Percentiles rank a stretch among this genome's conserved stretches.
These are phyloP conservation scores for Cephalophus harveyi DNA, from an alignment of 2,113 vertebrate genomes.

Conservation along the genomic window DNA sequence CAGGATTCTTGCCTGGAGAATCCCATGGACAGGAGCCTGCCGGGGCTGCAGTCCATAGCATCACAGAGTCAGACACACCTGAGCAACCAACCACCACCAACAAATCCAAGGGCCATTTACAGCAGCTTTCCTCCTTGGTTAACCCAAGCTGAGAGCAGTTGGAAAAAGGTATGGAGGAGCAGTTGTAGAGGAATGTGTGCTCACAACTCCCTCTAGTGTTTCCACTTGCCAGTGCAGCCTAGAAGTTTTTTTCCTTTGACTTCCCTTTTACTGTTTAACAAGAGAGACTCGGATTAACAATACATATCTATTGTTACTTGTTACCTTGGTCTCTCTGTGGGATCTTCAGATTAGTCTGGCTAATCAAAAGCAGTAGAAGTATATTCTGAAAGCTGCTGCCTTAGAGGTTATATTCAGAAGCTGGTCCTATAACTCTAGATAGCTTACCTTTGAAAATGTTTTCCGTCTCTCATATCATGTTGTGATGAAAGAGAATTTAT, in stretches of 20 bases:
- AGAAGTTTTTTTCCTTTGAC: neutral
- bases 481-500: neutral
- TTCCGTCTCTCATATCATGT: neutral
- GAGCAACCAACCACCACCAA: fast-evolving
- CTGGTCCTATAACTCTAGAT: neutral
- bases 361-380: neutral
- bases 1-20: neutral
- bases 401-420: neutral
- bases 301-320: neutral
- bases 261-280: neutral
- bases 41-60: neutral
- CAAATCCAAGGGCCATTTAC: slow-evolving; percentile 81
- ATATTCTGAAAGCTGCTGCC: neutral
- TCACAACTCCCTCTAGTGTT: slow-evolving; percentile 75
- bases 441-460: neutral
- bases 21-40: neutral
- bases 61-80: neutral
- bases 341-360: neutral
- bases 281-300: neutral
- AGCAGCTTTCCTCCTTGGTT: neutral
- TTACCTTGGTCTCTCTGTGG: neutral
- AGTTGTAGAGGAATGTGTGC: neutral
- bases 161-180: neutral
- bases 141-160: neutral
- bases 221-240: neutral